Evolutionary conservation across 2,797 vertebrate genomes (phyloP).

Genomic region (Centroberyx gerrardi): DNA sequence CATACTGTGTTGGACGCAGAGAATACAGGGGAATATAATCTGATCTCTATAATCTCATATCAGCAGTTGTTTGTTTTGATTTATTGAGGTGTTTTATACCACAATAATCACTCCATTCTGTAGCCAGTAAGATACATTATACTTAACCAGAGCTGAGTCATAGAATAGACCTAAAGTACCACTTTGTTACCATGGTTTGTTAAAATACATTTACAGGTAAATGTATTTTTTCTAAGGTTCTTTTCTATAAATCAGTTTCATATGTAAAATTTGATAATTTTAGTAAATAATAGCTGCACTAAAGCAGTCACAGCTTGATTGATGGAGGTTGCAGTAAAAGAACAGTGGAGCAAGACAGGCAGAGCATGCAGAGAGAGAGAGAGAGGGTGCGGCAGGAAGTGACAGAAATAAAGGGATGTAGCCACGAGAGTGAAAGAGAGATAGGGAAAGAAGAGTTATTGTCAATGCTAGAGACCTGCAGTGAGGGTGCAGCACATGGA

Average conservation of each 20-base stretch:
- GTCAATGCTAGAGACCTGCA: background rate
- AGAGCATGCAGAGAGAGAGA: constrained; percentile 1
- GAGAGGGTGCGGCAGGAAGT: too few species aligned
- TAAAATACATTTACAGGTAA: background rate
- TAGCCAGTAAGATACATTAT: background rate
- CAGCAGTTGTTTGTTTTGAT: background rate
- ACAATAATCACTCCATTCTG: background rate
- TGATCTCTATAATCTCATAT: too few species aligned
- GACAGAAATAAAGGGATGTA: background rate
- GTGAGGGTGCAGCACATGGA: background rate
- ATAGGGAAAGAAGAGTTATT: background rate
- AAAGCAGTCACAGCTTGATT: constrained; percentile 31
- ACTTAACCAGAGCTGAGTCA: background rate
- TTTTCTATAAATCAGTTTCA: background rate
- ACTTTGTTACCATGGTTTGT: background rate
- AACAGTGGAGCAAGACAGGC: constrained; percentile 1
- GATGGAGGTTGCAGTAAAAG: constrained; percentile 28
- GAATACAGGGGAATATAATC: background rate
- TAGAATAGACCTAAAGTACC: background rate
- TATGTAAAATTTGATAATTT: constrained; percentile 26
- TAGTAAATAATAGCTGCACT: constrained; percentile 11
- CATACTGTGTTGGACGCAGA: background rate
- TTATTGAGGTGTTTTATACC: constrained; percentile 5
- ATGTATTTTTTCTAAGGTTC: background rate
- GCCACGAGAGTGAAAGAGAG: background rate